These are phyloP conservation scores for Tetropium fuscum DNA, from an alignment of 2,888 invertebrate species.

Conservation along the genomic window DNA sequence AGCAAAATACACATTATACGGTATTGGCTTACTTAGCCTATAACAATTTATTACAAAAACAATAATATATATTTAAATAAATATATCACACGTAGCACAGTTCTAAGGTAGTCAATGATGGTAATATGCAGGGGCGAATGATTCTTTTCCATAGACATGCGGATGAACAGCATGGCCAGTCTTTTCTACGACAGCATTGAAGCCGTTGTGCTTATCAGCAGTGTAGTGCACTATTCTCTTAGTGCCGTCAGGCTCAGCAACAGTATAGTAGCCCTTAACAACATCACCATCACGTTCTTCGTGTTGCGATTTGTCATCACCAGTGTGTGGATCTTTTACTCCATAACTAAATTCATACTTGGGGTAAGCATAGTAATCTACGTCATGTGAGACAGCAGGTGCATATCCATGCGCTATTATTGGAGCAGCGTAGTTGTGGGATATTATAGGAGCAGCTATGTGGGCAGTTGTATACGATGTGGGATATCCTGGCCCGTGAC, in stretches of 20 bases:
- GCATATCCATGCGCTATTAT: slow-evolving; percentile 17
- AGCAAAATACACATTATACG: too few relatives aligned
- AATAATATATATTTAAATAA: slow-evolving; percentile 7
- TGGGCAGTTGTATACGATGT: slow-evolving; percentile 12
- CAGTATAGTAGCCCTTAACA: slow-evolving; percentile 72
- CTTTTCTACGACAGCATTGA: slow-evolving; percentile 66
- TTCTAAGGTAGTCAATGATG: neutral
- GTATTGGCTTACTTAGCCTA: too few relatives aligned
- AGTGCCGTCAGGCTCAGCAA: slow-evolving; percentile 73
- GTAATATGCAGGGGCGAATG: neutral
- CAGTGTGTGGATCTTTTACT: slow-evolving; percentile 70
- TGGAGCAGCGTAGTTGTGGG: slow-evolving; percentile 30
- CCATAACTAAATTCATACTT: slow-evolving; percentile 67
- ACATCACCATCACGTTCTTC: slow-evolving; percentile 70
- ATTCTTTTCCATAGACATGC: slow-evolving; percentile 5
- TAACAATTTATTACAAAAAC: slow-evolving; percentile 11
- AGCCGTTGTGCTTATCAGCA: slow-evolving; percentile 71
- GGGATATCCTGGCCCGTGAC: neutral
- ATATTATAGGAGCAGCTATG: slow-evolving; percentile 37
- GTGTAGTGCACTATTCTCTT: slow-evolving; percentile 73
- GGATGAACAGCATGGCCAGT: slow-evolving; percentile 46
- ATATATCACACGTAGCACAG: slow-evolving; percentile 2
- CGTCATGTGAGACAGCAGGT: slow-evolving; percentile 23
- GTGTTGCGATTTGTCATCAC: slow-evolving; percentile 69
- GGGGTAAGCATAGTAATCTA: slow-evolving; percentile 42